Evolutionary conservation across 2,797 vertebrate species (phyloP).

Genomic region (Paguma larvata): DNA sequence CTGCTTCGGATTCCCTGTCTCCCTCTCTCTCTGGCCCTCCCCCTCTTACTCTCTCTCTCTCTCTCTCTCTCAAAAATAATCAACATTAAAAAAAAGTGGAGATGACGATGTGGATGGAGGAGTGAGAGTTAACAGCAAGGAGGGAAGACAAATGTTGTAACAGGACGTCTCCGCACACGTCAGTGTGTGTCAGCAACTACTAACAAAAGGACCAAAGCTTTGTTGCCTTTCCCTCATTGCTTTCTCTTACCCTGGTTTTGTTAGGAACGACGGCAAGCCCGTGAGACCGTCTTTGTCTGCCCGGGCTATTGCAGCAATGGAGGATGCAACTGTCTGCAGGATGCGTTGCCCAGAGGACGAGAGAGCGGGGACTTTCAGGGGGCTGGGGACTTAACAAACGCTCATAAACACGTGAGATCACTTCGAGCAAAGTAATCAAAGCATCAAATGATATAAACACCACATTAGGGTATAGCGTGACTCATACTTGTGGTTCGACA

Average conservation of each 20-base stretch:
- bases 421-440: constrained; percentile 71
- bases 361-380: background rate
- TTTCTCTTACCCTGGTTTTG: background rate
- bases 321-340: background rate
- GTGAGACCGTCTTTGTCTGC: background rate
- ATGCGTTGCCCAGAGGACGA: background rate
- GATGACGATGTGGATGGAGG: background rate
- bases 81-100: too few relatives aligned
- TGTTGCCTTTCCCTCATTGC: background rate
- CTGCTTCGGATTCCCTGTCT: too few relatives aligned
- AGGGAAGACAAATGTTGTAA: too few relatives aligned
- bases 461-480: constrained; percentile 22
- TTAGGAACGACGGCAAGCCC: background rate
- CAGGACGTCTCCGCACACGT: rapidly evolving
- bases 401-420: constrained; percentile 77
- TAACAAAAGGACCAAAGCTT: background rate
- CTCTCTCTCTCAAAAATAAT: too few relatives aligned
- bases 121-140: rapidly evolving
- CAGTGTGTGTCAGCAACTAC: rapidly evolving
- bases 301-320: background rate
- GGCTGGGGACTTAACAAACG: constrained; percentile 30
- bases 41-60: too few relatives aligned
- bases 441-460: constrained; percentile 70
- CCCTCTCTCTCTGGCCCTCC: too few relatives aligned
- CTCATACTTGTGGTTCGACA: constrained; percentile 67